Conservation (phyloP, 2,888 invertebrate species). For the Campoplex nolae region DNA sequence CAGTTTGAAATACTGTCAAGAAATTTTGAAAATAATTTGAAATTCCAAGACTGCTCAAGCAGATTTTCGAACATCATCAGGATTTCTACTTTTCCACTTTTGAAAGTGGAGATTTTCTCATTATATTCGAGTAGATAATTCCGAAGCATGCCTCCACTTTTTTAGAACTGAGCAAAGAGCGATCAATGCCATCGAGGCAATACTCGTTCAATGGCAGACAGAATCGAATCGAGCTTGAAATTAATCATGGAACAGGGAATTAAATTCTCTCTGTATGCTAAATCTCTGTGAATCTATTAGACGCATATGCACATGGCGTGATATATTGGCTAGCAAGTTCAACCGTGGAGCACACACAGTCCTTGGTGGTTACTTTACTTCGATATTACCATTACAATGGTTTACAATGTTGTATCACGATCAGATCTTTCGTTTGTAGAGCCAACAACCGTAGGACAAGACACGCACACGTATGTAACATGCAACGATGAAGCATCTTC, state of each 20-base stretch:
- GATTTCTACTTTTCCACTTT: not conserved
- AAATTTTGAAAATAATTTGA: not conserved
- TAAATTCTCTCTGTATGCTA: not conserved
- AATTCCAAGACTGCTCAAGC: not conserved
- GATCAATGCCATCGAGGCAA: not conserved
- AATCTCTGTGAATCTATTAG: not conserved
- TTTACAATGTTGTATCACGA: conserved; percentile 79
- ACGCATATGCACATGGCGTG: conserved; percentile 50
- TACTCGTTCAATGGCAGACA: not conserved
- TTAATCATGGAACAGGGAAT: conserved; percentile 2
- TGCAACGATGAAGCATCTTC: conserved; percentile 31
- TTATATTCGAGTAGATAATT: not conserved
- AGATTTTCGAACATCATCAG: no score
- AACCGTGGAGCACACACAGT: conserved; percentile 37
- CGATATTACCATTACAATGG: conserved; percentile 82
- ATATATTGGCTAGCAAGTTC: conserved; percentile 68
- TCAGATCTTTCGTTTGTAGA: conserved; percentile 74
- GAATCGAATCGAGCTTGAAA: not conserved
- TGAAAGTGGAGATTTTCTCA: not conserved
- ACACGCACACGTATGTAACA: conserved; percentile 6
- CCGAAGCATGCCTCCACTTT: not conserved
- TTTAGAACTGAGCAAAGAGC: not conserved
- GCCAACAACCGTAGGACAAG: conserved; percentile 37
- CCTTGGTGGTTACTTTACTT: conserved; percentile 50
- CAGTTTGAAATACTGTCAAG: not conserved